These are phyloP conservation scores for Chaenodraco wilsoni DNA, from an alignment of 2,797 vertebrate species.

Conservation along the genomic window DNA sequence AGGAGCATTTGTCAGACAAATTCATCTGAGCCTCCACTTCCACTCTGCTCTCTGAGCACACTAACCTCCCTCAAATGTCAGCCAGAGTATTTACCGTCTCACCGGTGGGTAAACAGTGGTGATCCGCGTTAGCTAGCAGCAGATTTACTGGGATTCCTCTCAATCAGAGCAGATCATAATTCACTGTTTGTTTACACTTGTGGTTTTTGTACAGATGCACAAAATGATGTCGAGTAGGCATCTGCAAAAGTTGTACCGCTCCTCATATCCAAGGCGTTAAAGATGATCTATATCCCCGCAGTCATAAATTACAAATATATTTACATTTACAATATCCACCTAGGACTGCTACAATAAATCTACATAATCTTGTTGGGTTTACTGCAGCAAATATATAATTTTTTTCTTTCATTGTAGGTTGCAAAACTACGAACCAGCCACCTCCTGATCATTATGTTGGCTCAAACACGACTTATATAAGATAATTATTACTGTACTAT, in stretches of 20 bases:
- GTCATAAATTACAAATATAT: conserved; percentile 72
- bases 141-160: conserved; percentile 61
- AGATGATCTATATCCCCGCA: conserved; percentile 62
- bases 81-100: conserved; percentile 70
- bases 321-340: conserved; percentile 71
- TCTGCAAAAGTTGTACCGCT: conserved; percentile 39
- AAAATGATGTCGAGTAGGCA: conserved; percentile 52
- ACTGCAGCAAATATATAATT: conserved; percentile 67
- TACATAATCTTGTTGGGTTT: conserved; percentile 61
- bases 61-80: conserved; percentile 74
- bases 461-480: conserved; percentile 63
- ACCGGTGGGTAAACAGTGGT: conserved; percentile 66
- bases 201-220: conserved; percentile 40
- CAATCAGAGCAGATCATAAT: conserved; percentile 61
- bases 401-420: conserved; percentile 55
- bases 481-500: conserved; percentile 62
- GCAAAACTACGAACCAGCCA: conserved; percentile 59
- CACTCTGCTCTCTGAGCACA: conserved; percentile 67
- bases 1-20: conserved; percentile 79
- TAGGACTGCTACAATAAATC: conserved; percentile 63
- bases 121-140: conserved; percentile 51
- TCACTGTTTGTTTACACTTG: conserved; percentile 39
- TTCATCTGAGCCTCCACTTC: conserved; percentile 71
- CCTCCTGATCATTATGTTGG: conserved; percentile 50
- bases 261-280: conserved; percentile 37